phyloP scores from a whole-genome alignment of 1,140 invertebrate genomes.

The Drosophila willistoni region DNA sequence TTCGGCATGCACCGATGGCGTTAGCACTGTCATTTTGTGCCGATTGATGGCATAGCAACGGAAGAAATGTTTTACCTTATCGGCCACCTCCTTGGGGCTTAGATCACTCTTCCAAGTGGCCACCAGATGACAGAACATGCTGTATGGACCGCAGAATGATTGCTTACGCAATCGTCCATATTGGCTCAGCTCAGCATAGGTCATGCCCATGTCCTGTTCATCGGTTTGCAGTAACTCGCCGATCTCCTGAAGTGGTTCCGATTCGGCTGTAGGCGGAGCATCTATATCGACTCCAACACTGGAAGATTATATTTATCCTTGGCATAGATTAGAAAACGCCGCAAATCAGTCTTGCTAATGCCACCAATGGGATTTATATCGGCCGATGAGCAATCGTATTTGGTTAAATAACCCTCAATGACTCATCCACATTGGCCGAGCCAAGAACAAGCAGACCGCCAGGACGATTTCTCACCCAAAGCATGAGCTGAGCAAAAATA shows the following conservation, averaged over 20 bases:
- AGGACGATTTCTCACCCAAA: slow-evolving; percentile 94
- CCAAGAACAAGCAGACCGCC: slow-evolving; percentile 97
- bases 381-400: slow-evolving; percentile 99
- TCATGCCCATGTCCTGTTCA: slow-evolving; percentile 98
- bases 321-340: slow-evolving; percentile 91
- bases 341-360: slow-evolving; percentile 97
- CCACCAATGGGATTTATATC: slow-evolving; percentile 99
- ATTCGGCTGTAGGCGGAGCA: slow-evolving; percentile 96
- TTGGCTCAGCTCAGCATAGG: slow-evolving; percentile 95
- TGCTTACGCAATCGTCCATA: slow-evolving; percentile 96
- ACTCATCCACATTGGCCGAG: slow-evolving; percentile 98
- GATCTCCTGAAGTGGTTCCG: slow-evolving; percentile 94
- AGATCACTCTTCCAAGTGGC: slow-evolving; percentile 90
- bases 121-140: slow-evolving; percentile 97
- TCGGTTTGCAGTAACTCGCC: slow-evolving; percentile 91
- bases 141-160: slow-evolving; percentile 95
- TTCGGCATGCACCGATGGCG: slow-evolving; percentile 97
- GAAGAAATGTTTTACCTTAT: slow-evolving; percentile 99
- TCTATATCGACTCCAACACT: slow-evolving; percentile 91
- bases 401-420: slow-evolving; percentile 98
- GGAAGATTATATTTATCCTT: slow-evolving; percentile 89
- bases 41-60: slow-evolving; percentile 97
- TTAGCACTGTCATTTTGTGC: slow-evolving; percentile 99
- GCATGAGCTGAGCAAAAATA: slow-evolving; percentile 96
- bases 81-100: slow-evolving; percentile 92